Base-by-base conservation (phyloP, 2,113 vertebrate species). In the Forbesichthys papilliferus region DNA sequence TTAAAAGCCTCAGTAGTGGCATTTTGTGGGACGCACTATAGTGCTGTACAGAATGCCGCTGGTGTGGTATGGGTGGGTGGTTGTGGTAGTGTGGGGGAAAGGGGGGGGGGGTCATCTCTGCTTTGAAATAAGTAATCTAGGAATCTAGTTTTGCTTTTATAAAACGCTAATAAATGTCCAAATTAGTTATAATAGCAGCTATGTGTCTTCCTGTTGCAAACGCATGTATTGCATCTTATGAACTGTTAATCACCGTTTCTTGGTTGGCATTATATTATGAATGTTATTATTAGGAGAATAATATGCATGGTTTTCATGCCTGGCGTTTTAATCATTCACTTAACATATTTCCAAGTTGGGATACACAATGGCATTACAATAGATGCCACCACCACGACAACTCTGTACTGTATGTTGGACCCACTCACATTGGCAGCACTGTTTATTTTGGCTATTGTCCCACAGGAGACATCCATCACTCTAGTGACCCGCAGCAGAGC, bases 41-140 rank as follows among this genome's bases (percentile, higher is more conserved):
- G 76, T 63, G 60, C 74, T 84, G 69, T 77, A 83, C 84, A 66
- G 68, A 79, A 77, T 68, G 67, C 78, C 87, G 81, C 79, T 59
- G 57, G 18, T 74, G 80, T 56, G 72, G 5, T 5, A 78, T 36
- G 75, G 73, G 69, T 84, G 70, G 74, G 64, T 65, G 67, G 53
- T 11, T 18, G 64, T n/a, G 8, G 57, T 48, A 56, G 20, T 42
- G 16, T 0, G 16, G 16, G 16, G 16, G 16, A 16, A 16, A 16
- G 76, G 55, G 20, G 13, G 51, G 61, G 73, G 59, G 46, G 62
- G 67, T 67, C 60, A 57, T 42, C 62, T 34, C 67, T 66, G 61
- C 64, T 53, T 55, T 36, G 46, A 53, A 68, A 65, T 69, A 18
- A 18, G 46, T 46, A 67, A 42, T 42, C 36, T 42, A 42, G 4